Conservation (phyloP, 2,797 vertebrate genomes). For the Amazona ochrocephala region DNA sequence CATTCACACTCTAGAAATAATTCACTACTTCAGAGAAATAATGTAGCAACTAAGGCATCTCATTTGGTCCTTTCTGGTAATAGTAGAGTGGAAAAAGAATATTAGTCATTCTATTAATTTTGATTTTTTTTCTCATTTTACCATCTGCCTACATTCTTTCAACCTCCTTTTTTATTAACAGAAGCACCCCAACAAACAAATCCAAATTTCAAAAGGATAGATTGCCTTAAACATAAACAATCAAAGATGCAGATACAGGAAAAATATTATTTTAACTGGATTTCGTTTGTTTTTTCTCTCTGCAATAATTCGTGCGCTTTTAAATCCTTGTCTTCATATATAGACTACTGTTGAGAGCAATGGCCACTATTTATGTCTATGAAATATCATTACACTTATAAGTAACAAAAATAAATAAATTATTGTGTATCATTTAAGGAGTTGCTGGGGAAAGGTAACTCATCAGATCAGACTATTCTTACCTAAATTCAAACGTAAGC, state of each 20-base stretch:
- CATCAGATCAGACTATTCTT: neutral
- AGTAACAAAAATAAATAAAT: neutral
- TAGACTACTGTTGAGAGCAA: neutral
- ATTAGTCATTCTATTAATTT: neutral
- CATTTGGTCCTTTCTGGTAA: neutral
- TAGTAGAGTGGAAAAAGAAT: neutral
- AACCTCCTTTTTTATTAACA: neutral
- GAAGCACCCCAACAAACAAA: neutral
- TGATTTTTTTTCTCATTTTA: neutral
- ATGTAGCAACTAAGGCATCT: neutral
- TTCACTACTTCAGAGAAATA: neutral
- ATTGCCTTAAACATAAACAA: neutral
- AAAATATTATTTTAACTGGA: neutral
- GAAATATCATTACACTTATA: neutral
- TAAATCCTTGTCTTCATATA: neutral
- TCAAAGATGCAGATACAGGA: neutral
- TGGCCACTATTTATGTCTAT: neutral
- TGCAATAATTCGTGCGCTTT: neutral
- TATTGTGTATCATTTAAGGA: neutral
- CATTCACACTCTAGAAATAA: neutral
- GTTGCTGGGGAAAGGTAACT: neutral
- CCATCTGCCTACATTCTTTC: neutral
- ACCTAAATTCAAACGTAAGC: neutral
- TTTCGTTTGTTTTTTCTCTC: neutral
- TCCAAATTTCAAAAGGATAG: neutral